These are phyloP conservation scores for Montipora capitata DNA, from an alignment of 92 coral and sea anemone species.

Conservation along the genomic window DNA sequence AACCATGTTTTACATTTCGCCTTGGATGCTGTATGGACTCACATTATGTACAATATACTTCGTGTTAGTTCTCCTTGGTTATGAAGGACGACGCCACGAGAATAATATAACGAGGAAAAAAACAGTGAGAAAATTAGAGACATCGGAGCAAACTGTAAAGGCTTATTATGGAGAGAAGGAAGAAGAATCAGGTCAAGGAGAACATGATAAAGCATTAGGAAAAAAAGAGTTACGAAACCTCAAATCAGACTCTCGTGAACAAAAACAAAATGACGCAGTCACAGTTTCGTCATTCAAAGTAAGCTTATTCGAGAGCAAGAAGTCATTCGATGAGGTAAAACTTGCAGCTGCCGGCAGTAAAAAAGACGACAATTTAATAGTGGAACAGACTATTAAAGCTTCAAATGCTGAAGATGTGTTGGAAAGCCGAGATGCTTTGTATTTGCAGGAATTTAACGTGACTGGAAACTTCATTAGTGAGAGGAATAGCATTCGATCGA, in stretches of 20 bases:
- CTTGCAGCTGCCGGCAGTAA: constrained; percentile 33
- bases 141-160: neutral
- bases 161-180: neutral
- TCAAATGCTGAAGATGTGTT: neutral
- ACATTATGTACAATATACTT: constrained; percentile 63
- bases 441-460: constrained; percentile 22
- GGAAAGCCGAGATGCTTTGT: constrained; percentile 28
- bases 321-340: constrained; percentile 5
- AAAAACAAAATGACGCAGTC: constrained; percentile 15
- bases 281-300: neutral
- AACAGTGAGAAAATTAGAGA: constrained; percentile 11
- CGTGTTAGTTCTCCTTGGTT: constrained; percentile 42
- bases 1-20: constrained; percentile 57
- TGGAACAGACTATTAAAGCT: constrained; percentile 6
- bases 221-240: neutral
- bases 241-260: constrained; percentile 12
- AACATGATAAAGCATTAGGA: neutral
- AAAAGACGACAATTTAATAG: neutral
- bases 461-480: constrained; percentile 2
- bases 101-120: constrained; percentile 28
- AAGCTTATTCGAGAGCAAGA: neutral
- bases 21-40: constrained; percentile 72
- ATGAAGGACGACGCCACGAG: constrained; percentile 12
- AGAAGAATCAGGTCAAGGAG: neutral
- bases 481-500: neutral